Conservation (phyloP, 2,888 invertebrate species). For the Ormyrus nitidulus region DNA sequence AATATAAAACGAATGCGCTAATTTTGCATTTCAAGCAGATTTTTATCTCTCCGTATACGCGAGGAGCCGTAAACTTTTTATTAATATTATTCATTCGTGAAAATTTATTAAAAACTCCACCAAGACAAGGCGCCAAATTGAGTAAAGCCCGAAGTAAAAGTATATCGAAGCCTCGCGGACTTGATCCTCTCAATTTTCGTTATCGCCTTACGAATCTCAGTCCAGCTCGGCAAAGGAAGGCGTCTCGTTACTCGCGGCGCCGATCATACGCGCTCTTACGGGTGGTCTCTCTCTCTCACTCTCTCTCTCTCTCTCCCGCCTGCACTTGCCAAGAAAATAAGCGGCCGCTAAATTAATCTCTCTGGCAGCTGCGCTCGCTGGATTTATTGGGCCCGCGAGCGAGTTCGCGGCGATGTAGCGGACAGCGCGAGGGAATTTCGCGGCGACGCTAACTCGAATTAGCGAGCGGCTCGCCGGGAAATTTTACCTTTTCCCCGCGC, state of each 20-base stretch:
- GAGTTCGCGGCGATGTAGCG: neutral
- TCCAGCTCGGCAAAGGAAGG: neutral
- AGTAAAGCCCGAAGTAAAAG: too few species aligned
- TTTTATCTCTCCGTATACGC: neutral
- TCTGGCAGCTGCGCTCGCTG: slow-evolving; percentile 20
- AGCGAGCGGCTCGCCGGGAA: too few species aligned
- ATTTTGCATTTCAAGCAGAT: slow-evolving; percentile 12
- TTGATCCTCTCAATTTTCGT: slow-evolving; percentile 15
- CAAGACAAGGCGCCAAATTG: too few species aligned
- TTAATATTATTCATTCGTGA: too few species aligned
- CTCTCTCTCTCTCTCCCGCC: too few species aligned
- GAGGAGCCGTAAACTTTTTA: neutral
- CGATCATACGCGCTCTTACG: slow-evolving; percentile 21
- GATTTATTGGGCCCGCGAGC: slow-evolving; percentile 27
- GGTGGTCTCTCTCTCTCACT: slow-evolving; percentile 16
- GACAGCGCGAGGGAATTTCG: neutral
- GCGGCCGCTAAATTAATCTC: slow-evolving; percentile 44
- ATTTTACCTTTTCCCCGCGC: too few species aligned
- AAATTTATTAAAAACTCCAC: too few species aligned
- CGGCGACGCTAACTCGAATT: too few species aligned
- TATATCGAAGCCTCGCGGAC: neutral
- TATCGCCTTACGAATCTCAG: slow-evolving; percentile 43
- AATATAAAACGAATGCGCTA: slow-evolving; percentile 12
- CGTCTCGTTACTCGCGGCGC: slow-evolving; percentile 28
- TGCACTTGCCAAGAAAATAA: slow-evolving; percentile 42